These are phyloP conservation scores for Leptopilina drosophilae DNA, from an alignment of 2,888 invertebrate genomes.

Conservation along the genomic window DNA sequence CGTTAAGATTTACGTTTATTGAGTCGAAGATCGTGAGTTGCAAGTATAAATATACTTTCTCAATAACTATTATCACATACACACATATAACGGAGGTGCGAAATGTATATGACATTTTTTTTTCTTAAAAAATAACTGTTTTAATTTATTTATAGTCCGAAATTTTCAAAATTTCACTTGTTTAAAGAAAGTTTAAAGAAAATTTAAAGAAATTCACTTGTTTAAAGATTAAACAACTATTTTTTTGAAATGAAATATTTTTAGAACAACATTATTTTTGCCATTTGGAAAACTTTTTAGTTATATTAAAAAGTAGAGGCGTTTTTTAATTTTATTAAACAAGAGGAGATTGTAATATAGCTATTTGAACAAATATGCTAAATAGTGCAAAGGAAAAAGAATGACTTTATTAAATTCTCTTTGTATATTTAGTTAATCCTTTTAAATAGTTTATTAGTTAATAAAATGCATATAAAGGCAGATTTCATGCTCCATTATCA, in stretches of 20 bases:
- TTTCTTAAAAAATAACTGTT: conserved; percentile 33
- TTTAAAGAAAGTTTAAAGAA: too few relatives aligned
- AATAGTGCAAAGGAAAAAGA: neutral
- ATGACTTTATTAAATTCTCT: neutral
- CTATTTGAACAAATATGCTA: too few relatives aligned
- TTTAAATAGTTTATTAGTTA: conserved; percentile 43
- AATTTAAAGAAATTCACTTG: too few relatives aligned
- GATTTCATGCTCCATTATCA: conserved; percentile 30
- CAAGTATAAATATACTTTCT: conserved; percentile 51
- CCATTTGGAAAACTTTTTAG: too few relatives aligned
- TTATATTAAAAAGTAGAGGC: neutral
- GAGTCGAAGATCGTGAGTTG: conserved; percentile 49
- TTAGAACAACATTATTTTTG: too few relatives aligned
- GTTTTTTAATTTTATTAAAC: neutral
- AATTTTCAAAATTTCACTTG: too few relatives aligned
- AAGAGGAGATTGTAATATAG: neutral
- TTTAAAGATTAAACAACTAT: too few relatives aligned
- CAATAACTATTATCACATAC: neutral
- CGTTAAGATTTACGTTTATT: conserved; percentile 49
- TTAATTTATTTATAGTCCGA: too few relatives aligned
- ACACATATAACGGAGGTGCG: conserved; percentile 50
- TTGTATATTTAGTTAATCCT: conserved; percentile 14
- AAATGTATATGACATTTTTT: conserved; percentile 53
- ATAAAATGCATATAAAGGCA: conserved; percentile 41
- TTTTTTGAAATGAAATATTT: too few relatives aligned